Conservation (phyloP, 2,888 invertebrate genomes). For the Micoletzkya japonica region DNA sequence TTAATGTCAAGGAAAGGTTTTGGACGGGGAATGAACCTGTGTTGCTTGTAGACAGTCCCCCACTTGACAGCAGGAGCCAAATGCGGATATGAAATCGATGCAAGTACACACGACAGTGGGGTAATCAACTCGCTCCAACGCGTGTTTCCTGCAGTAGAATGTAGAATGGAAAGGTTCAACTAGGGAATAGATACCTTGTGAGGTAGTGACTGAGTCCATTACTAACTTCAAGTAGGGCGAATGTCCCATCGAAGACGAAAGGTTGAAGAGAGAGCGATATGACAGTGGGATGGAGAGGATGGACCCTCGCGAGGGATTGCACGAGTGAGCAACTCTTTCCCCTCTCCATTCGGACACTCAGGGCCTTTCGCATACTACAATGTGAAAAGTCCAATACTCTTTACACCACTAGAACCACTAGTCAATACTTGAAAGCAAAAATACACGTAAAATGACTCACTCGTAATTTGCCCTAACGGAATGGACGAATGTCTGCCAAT, state of each 20-base stretch:
- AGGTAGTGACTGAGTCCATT: conserved; percentile 1
- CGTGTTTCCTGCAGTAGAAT: neutral
- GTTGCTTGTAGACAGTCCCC: neutral
- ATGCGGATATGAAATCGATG: neutral
- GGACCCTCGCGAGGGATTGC: neutral
- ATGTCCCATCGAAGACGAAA: conserved; percentile 2
- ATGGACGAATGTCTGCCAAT: neutral
- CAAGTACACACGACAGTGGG: neutral
- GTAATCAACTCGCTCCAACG: neutral
- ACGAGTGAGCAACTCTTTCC: neutral
- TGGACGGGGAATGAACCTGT: neutral
- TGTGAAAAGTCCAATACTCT: neutral
- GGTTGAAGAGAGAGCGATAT: neutral
- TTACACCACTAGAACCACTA: no score
- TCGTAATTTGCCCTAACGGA: neutral
- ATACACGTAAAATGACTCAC: no score
- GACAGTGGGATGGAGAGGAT: conserved; percentile 12
- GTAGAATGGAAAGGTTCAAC: neutral
- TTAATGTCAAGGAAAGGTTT: neutral
- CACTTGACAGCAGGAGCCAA: no score
- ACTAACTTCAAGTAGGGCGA: neutral
- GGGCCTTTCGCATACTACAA: neutral
- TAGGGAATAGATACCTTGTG: neutral
- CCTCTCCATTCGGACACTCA: neutral
- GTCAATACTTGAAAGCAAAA: no score